phyloP scores from a whole-genome alignment of 2,888 invertebrate genomes.

The Punctoribates punctum region DNA sequence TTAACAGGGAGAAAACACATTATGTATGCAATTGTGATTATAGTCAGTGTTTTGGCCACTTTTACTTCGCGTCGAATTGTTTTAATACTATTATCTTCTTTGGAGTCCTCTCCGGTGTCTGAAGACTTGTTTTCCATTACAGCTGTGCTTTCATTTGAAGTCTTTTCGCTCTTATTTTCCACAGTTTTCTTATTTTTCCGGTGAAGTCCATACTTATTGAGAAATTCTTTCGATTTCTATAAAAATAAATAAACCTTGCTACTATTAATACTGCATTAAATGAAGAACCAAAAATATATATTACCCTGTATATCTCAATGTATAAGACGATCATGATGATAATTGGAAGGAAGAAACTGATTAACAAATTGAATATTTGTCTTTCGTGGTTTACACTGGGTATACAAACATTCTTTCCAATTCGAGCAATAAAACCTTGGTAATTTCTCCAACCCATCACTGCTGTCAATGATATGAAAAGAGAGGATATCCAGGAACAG shows the following conservation, averaged over 20 bases:
- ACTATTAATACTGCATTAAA: too few species aligned
- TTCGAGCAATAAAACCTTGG: not conserved
- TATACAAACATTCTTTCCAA: not conserved
- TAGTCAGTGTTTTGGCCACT: not conserved
- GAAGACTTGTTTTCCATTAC: not conserved
- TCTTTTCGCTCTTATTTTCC: not conserved
- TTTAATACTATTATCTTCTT: not conserved
- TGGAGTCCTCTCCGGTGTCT: not conserved
- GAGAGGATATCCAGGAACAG: not conserved
- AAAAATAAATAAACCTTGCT: too few species aligned
- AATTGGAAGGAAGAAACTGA: too few species aligned
- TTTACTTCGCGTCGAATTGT: not conserved
- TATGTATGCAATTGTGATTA: not conserved
- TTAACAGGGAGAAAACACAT: not conserved
- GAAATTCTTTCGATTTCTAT: too few species aligned
- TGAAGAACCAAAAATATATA: too few species aligned
- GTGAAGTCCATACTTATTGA: too few species aligned
- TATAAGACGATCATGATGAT: too few species aligned
- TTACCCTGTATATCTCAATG: too few species aligned
- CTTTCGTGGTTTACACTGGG: too few species aligned
- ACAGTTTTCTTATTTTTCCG: too few species aligned
- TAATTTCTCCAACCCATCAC: conserved; percentile 5
- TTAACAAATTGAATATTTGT: too few species aligned
- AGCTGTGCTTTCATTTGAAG: not conserved
- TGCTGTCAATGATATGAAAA: not conserved